Base-by-base conservation (phyloP, 1,140 invertebrate genomes). In the Bombus picipes region DNA sequence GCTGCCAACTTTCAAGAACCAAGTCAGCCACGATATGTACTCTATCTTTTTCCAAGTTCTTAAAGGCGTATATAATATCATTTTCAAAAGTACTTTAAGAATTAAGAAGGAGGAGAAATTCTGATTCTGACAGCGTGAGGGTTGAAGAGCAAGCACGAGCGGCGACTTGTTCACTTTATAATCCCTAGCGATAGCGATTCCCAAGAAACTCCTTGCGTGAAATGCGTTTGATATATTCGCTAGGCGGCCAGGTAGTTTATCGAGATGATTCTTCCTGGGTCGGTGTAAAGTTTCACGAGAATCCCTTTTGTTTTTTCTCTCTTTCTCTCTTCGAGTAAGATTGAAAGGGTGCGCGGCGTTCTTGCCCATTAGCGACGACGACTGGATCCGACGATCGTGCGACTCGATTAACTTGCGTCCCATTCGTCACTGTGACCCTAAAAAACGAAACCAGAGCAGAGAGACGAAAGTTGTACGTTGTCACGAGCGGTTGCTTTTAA, bases 261-360 rank as follows among this genome's bases (percentile, higher is more conserved):
- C 62, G 72, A 39, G 41, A 39, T 13, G 68, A 47, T 83, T 62
- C 32, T 84, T 85, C 86, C 91, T 92, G 90, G 91, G 85, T 66
- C 41, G 90, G 18, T 53, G 47, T 22, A 22, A 53, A 91, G 84
- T 89, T 65, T 66, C 90, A 87, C 53, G 8, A 57, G 34, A n/a
- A 39, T 28, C 53, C 74, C 74, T 77, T 84, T 72, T 53, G 28
- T 41, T 72, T 72, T 39, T 43, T 72, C 32, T 79, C 59, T 68
- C 25, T 68, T 70, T 73, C 70, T 83, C 47, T 78, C 83, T 92
- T 92, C 86, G 87, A 91, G 83, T 92, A 90, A 92, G 89, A 83
- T 94, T 92, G 91, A 92, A 91, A 93, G 93, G 92, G 91, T 92
- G 92, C 89, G 87, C 88, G 85, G 86, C 87, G 89, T 70, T 89